Evolutionary conservation across 2,797 vertebrate species (phyloP).

Genomic region (Mustela erminea): DNA sequence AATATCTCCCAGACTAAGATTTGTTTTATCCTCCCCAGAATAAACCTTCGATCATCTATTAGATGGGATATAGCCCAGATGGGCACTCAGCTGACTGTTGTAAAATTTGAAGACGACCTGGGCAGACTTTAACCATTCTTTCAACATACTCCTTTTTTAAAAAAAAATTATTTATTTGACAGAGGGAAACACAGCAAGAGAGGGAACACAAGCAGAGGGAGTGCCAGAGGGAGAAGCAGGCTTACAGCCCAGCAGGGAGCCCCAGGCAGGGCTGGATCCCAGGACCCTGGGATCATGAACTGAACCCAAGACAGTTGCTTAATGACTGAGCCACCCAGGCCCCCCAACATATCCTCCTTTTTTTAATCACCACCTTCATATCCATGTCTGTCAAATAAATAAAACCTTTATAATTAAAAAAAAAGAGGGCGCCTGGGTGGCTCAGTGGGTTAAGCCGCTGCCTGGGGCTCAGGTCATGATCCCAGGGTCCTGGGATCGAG

Average conservation of each 20-base stretch:
- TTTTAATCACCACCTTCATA: neutral
- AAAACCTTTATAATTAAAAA: neutral
- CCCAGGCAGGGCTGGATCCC: rapidly evolving
- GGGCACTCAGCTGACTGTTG: neutral
- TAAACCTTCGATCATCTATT: neutral
- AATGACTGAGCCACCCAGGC: too few species aligned
- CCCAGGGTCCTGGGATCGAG: too few species aligned
- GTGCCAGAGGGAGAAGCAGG: too few species aligned
- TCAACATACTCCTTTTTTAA: neutral
- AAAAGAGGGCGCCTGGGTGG: too few species aligned
- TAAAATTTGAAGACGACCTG: neutral
- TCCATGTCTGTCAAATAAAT: neutral
- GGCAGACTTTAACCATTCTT: neutral
- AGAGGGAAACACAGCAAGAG: too few species aligned
- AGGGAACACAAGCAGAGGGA: too few species aligned
- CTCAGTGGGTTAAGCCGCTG: too few species aligned
- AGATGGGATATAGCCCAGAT: neutral
- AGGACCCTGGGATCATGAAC: too few species aligned
- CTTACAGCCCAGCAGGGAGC: too few species aligned
- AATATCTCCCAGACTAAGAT: neutral
- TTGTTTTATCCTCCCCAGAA: neutral
- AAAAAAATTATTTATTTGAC: too few species aligned
- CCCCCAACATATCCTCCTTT: neutral
- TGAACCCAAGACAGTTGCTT: too few species aligned
- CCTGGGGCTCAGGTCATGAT: too few species aligned